Evolutionary conservation across 1,140 invertebrate genomes (phyloP).

Genomic region (Grapholita molesta): DNA sequence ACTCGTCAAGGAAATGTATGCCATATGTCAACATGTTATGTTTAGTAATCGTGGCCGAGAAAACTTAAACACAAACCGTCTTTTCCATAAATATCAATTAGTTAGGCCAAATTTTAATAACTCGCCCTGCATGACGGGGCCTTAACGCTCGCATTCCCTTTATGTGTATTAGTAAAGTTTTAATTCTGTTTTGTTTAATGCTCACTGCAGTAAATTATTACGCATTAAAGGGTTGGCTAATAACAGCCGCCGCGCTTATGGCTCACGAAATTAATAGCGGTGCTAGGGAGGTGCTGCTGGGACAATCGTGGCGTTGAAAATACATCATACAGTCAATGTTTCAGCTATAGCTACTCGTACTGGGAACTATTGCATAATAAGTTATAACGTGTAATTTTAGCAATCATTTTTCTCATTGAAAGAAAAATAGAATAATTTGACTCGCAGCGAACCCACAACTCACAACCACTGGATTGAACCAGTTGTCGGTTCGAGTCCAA

Average conservation of each 20-base stretch:
- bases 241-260: conserved; percentile 69
- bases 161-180: conserved; percentile 53
- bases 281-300: conserved; percentile 37
- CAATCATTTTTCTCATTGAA: no score
- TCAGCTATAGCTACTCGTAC: no score
- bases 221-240: conserved; percentile 72
- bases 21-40: not conserved
- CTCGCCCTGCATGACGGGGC: not conserved
- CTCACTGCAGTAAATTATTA: conserved; percentile 73
- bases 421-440: no score
- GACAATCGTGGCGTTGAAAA: not conserved
- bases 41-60: not conserved
- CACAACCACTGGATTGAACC: no score
- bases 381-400: no score
- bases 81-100: conserved; percentile 17
- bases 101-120: conserved; percentile 8
- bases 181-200: conserved; percentile 73
- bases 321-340: no score
- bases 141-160: conserved; percentile 6
- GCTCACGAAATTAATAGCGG: conserved; percentile 69
- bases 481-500: no score
- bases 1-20: no score
- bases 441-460: no score
- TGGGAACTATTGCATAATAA: no score
- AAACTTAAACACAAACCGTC: conserved; percentile 10